Conservation (phyloP, 2,888 invertebrate species). For the Erebia epiphron region DNA sequence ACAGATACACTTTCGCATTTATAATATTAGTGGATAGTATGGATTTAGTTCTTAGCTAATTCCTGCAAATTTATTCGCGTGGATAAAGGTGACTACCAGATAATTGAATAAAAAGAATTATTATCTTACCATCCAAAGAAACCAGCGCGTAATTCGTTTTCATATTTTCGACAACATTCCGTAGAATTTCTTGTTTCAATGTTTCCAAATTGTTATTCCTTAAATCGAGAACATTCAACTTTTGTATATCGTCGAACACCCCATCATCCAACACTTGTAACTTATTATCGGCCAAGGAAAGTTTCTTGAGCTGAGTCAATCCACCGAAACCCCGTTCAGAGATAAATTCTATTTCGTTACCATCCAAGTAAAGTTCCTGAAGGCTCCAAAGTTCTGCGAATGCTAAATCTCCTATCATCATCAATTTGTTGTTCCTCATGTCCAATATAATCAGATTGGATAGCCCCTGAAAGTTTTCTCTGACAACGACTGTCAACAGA, state of each 20-base stretch:
- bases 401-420: slow-evolving; percentile 90
- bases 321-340: slow-evolving; percentile 90
- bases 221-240: slow-evolving; percentile 89
- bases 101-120: slow-evolving; percentile 41
- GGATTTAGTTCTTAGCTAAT: too few species aligned
- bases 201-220: slow-evolving; percentile 90
- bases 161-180: slow-evolving; percentile 87
- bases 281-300: slow-evolving; percentile 90
- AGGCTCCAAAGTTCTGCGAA: slow-evolving; percentile 91
- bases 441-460: slow-evolving; percentile 88
- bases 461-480: slow-evolving; percentile 90
- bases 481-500: slow-evolving; percentile 88
- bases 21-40: too few species aligned
- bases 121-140: slow-evolving; percentile 88
- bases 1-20: too few species aligned
- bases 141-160: slow-evolving; percentile 88
- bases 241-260: slow-evolving; percentile 87
- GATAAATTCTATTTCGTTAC: slow-evolving; percentile 88
- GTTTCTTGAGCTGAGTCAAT: slow-evolving; percentile 87
- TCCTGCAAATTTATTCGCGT: too few species aligned
- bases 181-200: slow-evolving; percentile 87
- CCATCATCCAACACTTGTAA: slow-evolving; percentile 87
- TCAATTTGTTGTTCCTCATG: slow-evolving; percentile 89
- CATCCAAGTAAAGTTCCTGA: slow-evolving; percentile 87
- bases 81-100: too few species aligned